Evolutionary conservation across 1,140 invertebrate genomes (phyloP).

Genomic region (Brachionus asplanchnoidis): DNA sequence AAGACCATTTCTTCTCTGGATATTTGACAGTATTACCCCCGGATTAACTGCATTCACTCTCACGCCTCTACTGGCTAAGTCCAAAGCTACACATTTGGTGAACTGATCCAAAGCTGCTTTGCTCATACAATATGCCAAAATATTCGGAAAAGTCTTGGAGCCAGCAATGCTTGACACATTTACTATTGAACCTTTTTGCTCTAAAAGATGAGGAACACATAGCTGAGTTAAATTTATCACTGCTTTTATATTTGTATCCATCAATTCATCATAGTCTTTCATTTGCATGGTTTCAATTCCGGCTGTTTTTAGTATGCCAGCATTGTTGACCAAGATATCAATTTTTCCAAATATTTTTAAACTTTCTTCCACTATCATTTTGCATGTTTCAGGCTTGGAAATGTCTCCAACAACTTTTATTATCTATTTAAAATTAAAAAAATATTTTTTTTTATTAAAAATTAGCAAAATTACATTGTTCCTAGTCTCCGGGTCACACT

Average conservation of each 20-base stretch:
- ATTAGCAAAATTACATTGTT: not conserved
- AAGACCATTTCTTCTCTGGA: slow-evolving; percentile 71
- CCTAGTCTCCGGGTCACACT: slow-evolving; percentile 60
- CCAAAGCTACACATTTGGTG: slow-evolving; percentile 70
- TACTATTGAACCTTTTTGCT: slow-evolving; percentile 45
- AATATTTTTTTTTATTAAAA: not conserved
- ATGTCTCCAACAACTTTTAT: slow-evolving; percentile 45
- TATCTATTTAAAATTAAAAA: not conserved
- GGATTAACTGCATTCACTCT: slow-evolving; percentile 74
- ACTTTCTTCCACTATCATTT: slow-evolving; percentile 47
- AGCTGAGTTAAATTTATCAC: slow-evolving; percentile 45
- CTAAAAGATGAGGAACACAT: slow-evolving; percentile 45
- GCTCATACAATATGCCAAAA: slow-evolving; percentile 74
- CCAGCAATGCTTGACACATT: slow-evolving; percentile 44
- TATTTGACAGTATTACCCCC: slow-evolving; percentile 70
- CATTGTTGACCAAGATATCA: slow-evolving; percentile 71
- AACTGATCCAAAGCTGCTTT: slow-evolving; percentile 85
- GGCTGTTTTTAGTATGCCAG: slow-evolving; percentile 74
- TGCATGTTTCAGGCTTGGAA: slow-evolving; percentile 44
- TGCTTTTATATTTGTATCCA: slow-evolving; percentile 74
- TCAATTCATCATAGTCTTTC: slow-evolving; percentile 74
- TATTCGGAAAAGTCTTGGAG: slow-evolving; percentile 52
- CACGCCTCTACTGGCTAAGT: slow-evolving; percentile 71
- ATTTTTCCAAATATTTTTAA: slow-evolving; percentile 57
- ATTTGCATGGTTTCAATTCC: slow-evolving; percentile 75